Percentiles rank a stretch among this genome's conserved stretches.
Conservation (phyloP, 2,113 vertebrate genomes). For the Actenoides lindsayi region DNA sequence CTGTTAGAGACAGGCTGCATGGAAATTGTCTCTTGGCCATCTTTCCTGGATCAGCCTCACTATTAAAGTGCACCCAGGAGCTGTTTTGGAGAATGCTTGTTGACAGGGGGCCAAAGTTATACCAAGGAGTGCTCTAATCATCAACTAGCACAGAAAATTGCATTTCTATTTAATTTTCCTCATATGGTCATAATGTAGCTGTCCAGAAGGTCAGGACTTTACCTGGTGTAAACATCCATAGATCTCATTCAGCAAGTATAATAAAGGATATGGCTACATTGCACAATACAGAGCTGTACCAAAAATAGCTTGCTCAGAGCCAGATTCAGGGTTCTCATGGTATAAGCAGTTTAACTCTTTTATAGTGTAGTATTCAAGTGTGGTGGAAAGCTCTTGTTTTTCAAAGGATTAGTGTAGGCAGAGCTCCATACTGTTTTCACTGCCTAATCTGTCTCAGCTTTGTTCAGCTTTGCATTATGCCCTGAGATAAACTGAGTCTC, state of each 20-base stretch:
- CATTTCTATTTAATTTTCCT: background rate
- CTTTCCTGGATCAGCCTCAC: background rate
- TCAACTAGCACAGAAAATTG: background rate
- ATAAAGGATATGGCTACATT: background rate
- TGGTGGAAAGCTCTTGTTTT: background rate
- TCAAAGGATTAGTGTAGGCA: background rate
- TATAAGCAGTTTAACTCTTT: background rate
- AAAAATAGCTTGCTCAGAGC: background rate
- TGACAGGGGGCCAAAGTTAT: background rate
- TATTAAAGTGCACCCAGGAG: background rate
- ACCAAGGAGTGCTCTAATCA: background rate
- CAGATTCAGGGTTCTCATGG: background rate
- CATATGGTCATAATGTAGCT: background rate
- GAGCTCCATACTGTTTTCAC: background rate
- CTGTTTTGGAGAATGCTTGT: background rate
- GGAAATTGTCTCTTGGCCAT: background rate
- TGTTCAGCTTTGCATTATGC: background rate
- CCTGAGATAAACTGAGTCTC: background rate
- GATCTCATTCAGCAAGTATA: background rate
- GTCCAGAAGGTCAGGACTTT: background rate
- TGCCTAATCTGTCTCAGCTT: rapidly evolving
- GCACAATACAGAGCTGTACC: background rate
- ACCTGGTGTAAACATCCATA: background rate
- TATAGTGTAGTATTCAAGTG: background rate
- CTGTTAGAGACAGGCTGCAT: background rate